Base-by-base conservation (phyloP, 2,888 invertebrate genomes). In the Phengaris arion region DNA sequence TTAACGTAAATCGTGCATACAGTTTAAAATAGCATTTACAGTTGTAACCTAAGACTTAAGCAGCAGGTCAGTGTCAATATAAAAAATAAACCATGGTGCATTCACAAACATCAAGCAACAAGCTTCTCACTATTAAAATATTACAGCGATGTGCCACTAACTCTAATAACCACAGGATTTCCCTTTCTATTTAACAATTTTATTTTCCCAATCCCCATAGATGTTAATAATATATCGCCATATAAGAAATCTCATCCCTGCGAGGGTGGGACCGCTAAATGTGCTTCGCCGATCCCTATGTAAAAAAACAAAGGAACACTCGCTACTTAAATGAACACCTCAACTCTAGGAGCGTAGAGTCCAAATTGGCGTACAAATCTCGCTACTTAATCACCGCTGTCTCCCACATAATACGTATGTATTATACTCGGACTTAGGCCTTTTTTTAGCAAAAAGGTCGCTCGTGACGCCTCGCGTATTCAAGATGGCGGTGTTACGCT, bases 241-340 rank as follows among this genome's bases (percentile, higher is more conserved):
- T 88, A 90, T 91, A 93, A 93, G 92, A 93, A 92, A 92, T 89
- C 91, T 91, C 89, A 81, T 84, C 84, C 84, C 82, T 82, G 86
- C 84, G 89, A 85, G 91, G 90, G 91, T 85, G 90, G 90, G 82
- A 80, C 82, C 83, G 86, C 86, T 88, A 87, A 91, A 90, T 87
- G 87, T 84, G 87, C 84, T 85, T 83, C 87, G 85, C 81, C 83
- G 81, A 85, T 85, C 91, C 91, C 91, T 90, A 85, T 87, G 85
- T 82, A 85, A 85, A 88, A 89, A 87, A 81, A 80, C 77, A 78
- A 80, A 78, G 77, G 79, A 79, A 77, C 75, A 68, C 51, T 57
- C 51, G 73, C 35, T 78, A 81, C 78, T 73, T 74, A 77, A 83
- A 87, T 82, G 80, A 80, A 78, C 55, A 82, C 83, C 80, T 78